phyloP scores from a whole-genome alignment of 2,113 vertebrate genomes.

The Opisthocomus hoazin region DNA sequence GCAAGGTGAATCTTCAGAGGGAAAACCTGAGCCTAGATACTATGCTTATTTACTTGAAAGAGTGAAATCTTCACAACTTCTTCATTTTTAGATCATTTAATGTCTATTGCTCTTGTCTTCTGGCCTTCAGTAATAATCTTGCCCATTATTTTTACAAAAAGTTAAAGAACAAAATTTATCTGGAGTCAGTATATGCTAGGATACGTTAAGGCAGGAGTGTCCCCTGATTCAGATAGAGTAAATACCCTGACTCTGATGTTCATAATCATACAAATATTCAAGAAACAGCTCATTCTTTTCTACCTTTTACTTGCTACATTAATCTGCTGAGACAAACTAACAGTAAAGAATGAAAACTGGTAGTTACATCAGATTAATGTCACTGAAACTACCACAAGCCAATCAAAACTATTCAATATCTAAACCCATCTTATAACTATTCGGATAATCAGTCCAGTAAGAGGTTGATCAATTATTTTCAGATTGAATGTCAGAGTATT shows the following conservation, averaged over 20 bases:
- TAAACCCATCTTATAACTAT: not conserved
- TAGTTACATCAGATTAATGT: slow-evolving; percentile 53
- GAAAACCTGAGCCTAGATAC: not conserved
- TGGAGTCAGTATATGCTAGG: not conserved
- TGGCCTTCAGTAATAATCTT: not conserved
- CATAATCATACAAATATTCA: not conserved
- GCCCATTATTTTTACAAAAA: not conserved
- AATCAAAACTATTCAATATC: slow-evolving; percentile 27
- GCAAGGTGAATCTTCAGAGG: not conserved
- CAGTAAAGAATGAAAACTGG: not conserved
- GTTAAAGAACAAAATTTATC: not conserved
- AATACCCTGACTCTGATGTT: not conserved
- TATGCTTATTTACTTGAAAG: not conserved
- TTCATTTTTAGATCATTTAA: not conserved
- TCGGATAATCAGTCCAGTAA: not conserved
- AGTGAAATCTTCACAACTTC: not conserved
- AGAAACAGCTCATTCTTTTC: not conserved
- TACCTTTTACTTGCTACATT: not conserved
- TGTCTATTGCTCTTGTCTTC: not conserved
- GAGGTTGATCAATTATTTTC: not conserved
- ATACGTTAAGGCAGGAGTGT: not conserved
- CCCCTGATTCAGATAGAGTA: not conserved
- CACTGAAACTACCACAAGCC: not conserved
- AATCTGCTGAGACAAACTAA: not conserved
- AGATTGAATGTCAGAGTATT: not conserved